Percentiles rank a stretch among this genome's conserved stretches.
phyloP scores from a whole-genome alignment of 2,113 vertebrate species.

The Setophaga coronata region DNA sequence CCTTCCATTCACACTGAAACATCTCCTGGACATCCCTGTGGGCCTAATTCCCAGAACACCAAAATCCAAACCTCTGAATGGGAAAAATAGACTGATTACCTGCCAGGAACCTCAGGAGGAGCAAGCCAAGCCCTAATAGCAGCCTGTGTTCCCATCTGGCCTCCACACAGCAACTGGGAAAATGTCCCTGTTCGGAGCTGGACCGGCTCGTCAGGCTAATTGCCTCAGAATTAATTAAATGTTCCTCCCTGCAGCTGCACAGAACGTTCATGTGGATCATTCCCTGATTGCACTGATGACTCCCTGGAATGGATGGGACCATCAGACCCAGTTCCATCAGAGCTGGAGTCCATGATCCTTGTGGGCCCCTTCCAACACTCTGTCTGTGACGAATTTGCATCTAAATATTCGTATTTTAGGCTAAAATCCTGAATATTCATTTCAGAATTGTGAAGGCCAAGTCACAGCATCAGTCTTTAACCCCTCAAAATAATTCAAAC shows the following conservation, averaged over 20 bases:
- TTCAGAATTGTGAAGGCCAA: neutral
- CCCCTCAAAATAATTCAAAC: neutral
- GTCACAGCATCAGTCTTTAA: neutral
- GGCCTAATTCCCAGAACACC: constrained; percentile 7
- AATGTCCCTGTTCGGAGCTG: constrained; percentile 62
- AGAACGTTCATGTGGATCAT: constrained; percentile 1
- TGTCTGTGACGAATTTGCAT: neutral
- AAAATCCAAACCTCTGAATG: neutral
- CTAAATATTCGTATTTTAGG: neutral
- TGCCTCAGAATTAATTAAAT: constrained; percentile 75
- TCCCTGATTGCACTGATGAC: neutral
- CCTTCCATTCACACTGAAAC: constrained; percentile 21
- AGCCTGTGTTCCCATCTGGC: constrained; percentile 71
- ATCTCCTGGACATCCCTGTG: constrained; percentile 19
- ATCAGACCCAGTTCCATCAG: neutral
- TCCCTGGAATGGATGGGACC: neutral
- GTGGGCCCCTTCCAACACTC: neutral
- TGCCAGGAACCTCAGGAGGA: constrained; percentile 61
- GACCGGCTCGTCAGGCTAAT: constrained; percentile 71
- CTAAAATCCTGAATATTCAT: neutral
- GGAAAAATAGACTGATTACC: constrained; percentile 43
- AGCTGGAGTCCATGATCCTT: accelerated
- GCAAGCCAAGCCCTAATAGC: constrained; percentile 32
- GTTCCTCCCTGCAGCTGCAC: constrained; percentile 64
- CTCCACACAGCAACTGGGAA: constrained; percentile 63